Conservation (phyloP, 2,797 vertebrate species). For the Molothrus aeneus region DNA sequence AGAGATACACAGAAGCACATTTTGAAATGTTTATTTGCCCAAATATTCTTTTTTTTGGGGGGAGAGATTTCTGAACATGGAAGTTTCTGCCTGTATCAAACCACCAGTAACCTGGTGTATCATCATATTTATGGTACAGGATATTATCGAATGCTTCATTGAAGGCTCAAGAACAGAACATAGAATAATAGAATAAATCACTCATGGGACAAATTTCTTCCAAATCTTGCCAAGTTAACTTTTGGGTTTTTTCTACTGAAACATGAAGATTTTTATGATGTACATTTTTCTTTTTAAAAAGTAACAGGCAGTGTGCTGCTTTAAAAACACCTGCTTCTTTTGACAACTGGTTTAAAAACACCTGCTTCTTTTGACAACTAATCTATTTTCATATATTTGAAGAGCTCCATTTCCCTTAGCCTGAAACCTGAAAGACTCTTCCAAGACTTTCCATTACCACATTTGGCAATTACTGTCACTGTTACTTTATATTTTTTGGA, state of each 20-base stretch:
- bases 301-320: background rate
- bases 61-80: background rate
- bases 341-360: background rate
- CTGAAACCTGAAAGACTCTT: background rate
- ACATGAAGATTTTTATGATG: background rate
- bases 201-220: background rate
- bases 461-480: background rate
- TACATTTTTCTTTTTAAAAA: background rate
- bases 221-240: background rate
- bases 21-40: background rate
- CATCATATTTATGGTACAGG: background rate
- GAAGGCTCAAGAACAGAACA: background rate
- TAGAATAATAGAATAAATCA: background rate
- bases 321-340: background rate
- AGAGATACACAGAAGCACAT: background rate
- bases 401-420: background rate
- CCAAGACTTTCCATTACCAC: background rate
- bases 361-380: background rate
- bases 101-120: background rate
- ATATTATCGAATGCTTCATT: background rate
- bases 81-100: background rate
- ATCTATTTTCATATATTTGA: background rate
- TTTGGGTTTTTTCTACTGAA: fast-evolving
- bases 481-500: background rate
- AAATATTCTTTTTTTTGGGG: background rate